Conservation (phyloP, 2,888 invertebrate species). For the Heteropelma amictum region DNA sequence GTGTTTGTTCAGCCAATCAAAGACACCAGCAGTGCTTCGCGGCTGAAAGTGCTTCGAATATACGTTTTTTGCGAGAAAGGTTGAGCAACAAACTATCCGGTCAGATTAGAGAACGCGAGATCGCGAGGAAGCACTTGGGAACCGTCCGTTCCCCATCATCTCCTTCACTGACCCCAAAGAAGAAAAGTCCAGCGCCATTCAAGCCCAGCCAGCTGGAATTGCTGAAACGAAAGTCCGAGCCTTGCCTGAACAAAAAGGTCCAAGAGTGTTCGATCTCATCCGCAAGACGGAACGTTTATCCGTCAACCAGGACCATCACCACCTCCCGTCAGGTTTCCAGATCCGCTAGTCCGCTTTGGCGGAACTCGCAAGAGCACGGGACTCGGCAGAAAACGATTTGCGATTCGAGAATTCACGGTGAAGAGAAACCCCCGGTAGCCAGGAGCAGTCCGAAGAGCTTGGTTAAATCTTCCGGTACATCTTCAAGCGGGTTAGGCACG, state of each 20-base stretch:
- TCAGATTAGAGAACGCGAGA: conserved; percentile 57
- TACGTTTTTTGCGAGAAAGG: conserved; percentile 82
- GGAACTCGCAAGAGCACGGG: conserved; percentile 34
- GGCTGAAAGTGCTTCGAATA: conserved; percentile 79
- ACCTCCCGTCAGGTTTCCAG: conserved; percentile 42
- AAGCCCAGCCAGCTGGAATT: conserved; percentile 49
- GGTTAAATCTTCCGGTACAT: conserved; percentile 21
- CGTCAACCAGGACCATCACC: neutral
- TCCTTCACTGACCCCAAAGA: conserved; percentile 52
- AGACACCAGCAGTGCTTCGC: conserved; percentile 80
- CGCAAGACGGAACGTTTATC: neutral
- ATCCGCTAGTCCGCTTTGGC: conserved; percentile 60
- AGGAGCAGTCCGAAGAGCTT: conserved; percentile 47
- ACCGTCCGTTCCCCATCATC: conserved; percentile 59
- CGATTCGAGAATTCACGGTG: conserved; percentile 20
- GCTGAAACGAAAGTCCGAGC: conserved; percentile 61
- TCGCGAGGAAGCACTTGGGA: conserved; percentile 35
- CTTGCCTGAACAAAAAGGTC: conserved; percentile 49
- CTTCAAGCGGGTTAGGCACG: conserved; percentile 10
- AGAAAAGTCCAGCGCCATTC: conserved; percentile 24
- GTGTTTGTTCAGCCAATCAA: conserved; percentile 64
- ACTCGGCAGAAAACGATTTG: conserved; percentile 15
- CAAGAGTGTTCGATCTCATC: conserved; percentile 35
- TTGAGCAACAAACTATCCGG: conserved; percentile 80
- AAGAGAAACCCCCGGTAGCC: conserved; percentile 57